phyloP scores from a whole-genome alignment of 2,888 invertebrate genomes.

The Eucera pruinosa region DNA sequence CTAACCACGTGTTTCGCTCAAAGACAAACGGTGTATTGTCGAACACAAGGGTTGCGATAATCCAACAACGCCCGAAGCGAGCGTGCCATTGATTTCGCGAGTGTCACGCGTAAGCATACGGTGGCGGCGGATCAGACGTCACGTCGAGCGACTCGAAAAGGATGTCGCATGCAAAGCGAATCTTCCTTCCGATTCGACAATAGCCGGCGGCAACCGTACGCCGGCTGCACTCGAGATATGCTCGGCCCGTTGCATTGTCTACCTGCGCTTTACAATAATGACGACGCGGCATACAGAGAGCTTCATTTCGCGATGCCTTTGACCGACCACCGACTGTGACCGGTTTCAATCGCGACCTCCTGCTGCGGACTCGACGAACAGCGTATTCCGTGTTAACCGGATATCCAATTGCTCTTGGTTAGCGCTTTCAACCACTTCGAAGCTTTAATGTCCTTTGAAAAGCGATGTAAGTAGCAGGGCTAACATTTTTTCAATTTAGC shows the following conservation, averaged over 20 bases:
- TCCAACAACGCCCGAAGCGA: constrained; percentile 43
- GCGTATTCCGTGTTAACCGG: constrained; percentile 43
- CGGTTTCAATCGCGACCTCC: constrained; percentile 22
- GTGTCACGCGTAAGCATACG: constrained; percentile 34
- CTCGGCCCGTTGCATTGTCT: constrained; percentile 68
- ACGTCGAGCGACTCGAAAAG: constrained; percentile 69
- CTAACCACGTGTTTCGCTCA: not conserved
- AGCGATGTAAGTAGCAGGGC: too few relatives aligned
- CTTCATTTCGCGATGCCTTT: constrained; percentile 74
- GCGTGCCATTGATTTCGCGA: constrained; percentile 52
- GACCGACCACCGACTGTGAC: constrained; percentile 66
- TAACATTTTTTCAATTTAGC: too few relatives aligned
- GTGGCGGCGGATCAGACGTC: constrained; percentile 60
- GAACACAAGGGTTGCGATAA: constrained; percentile 22
- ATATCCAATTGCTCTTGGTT: constrained; percentile 8
- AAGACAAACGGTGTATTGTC: constrained; percentile 29
- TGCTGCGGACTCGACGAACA: constrained; percentile 21
- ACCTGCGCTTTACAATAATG: constrained; percentile 73
- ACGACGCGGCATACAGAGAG: constrained; percentile 74
- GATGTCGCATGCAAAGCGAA: constrained; percentile 75
- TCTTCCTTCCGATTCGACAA: constrained; percentile 73
- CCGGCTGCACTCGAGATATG: constrained; percentile 67
- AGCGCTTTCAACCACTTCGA: not conserved
- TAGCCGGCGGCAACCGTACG: constrained; percentile 61
- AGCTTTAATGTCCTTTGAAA: not conserved